Conservation (phyloP, 2,113 vertebrate genomes). For the Silurus glanis region DNA sequence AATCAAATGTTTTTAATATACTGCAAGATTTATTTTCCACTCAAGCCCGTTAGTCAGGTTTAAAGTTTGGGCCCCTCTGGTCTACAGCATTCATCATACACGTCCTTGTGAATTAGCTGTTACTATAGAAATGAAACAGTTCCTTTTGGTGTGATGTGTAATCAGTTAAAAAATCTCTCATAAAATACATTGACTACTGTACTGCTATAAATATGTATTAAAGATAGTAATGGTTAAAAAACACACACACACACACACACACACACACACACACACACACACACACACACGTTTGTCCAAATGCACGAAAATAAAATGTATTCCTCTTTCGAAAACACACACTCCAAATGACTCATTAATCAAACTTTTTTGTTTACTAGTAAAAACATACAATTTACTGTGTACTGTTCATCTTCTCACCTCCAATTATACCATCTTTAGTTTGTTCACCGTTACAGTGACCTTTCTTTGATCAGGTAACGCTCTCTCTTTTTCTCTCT, state of each 20-base stretch:
- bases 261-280: background rate
- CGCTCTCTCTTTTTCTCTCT: background rate
- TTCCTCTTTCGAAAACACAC: background rate
- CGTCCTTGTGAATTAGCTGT: background rate
- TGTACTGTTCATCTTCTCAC: background rate
- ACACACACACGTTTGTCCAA: background rate
- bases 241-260: background rate
- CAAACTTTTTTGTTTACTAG: background rate
- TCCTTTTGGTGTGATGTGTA: background rate
- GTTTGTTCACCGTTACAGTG: conserved; percentile 13
- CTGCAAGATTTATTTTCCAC: no score
- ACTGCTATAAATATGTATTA: background rate
- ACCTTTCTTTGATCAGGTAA: conserved; percentile 7
- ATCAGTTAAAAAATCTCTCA: background rate
- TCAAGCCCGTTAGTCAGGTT: no score
- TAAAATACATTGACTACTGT: background rate
- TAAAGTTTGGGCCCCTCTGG: no score
- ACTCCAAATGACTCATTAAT: conserved; percentile 11
- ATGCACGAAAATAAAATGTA: background rate
- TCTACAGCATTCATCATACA: background rate
- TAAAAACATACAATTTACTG: background rate
- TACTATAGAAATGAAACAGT: background rate
- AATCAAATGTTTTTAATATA: no score
- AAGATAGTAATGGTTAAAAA: background rate
- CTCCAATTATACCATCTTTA: conserved; percentile 1